A percentile compares a stretch with the other conserved stretches of the same genome.
Conservation (phyloP, 2,113 vertebrate genomes). For the Peromyscus californicus region DNA sequence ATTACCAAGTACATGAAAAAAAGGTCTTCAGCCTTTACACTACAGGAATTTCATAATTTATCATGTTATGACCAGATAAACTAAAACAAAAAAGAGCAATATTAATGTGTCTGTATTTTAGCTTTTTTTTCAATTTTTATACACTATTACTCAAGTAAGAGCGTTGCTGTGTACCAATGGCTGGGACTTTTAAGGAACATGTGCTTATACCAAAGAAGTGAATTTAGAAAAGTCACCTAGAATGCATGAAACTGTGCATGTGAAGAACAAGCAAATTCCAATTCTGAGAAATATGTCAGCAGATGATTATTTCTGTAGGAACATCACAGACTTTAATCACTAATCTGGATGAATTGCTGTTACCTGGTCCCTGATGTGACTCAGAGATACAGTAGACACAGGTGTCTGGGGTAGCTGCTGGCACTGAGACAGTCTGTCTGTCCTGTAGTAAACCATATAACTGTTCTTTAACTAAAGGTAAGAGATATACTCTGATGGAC, state of each 20-base stretch:
- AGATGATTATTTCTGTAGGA: background rate
- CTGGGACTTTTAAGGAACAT: background rate
- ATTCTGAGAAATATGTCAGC: background rate
- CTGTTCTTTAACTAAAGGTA: background rate
- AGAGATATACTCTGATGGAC: background rate
- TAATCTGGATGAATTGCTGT: background rate
- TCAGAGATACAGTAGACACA: too few species aligned
- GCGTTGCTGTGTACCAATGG: background rate
- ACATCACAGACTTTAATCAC: background rate
- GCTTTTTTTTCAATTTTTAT: background rate
- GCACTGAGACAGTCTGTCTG: background rate
- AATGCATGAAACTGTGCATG: background rate
- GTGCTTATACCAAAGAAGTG: background rate
- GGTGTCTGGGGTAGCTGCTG: background rate
- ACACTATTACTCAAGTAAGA: background rate
- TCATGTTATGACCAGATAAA: background rate
- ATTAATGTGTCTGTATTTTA: background rate
- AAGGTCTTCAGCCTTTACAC: background rate
- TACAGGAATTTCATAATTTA: slow-evolving; percentile 8
- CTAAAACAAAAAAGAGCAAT: background rate
- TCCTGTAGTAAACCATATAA: background rate
- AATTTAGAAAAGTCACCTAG: background rate
- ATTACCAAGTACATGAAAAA: background rate
- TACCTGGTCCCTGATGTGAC: background rate
- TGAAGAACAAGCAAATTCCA: background rate